Evolutionary conservation across 2,888 invertebrate genomes (phyloP).

Genomic region (Pediacus dermestoides): DNA sequence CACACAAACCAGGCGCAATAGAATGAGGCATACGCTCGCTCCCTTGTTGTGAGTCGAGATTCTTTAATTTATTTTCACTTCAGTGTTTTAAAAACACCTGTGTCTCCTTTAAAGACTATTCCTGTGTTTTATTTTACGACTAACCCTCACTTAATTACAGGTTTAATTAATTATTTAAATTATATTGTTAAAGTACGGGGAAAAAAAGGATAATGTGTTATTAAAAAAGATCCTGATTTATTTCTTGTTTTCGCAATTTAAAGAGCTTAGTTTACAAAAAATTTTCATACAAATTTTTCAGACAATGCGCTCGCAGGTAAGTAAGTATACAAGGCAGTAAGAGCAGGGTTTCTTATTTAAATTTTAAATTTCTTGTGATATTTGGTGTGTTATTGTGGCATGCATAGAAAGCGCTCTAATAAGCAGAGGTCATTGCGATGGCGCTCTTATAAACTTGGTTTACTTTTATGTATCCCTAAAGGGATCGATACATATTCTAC

Average conservation of each 20-base stretch:
- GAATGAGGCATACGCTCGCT: background rate
- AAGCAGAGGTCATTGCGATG: slow-evolving; percentile 18
- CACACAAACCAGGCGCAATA: slow-evolving; percentile 13
- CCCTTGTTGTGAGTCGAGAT: slow-evolving; percentile 22
- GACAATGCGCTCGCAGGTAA: too few relatives aligned
- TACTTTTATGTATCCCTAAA: slow-evolving; percentile 19
- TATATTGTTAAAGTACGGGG: too few relatives aligned
- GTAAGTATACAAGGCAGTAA: too few relatives aligned
- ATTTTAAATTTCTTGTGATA: slow-evolving; percentile 1
- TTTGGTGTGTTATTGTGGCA: slow-evolving; percentile 2
- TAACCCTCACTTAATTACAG: background rate
- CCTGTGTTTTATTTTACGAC: background rate
- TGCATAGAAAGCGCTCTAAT: slow-evolving; percentile 5
- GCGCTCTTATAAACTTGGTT: slow-evolving; percentile 17
- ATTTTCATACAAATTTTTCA: too few relatives aligned
- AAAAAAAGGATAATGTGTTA: too few relatives aligned
- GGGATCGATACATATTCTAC: slow-evolving; percentile 24
- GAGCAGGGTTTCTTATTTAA: too few relatives aligned
- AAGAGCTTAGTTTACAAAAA: too few relatives aligned
- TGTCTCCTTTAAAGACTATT: slow-evolving; percentile 9
- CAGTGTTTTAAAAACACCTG: slow-evolving; percentile 25
- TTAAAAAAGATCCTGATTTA: too few relatives aligned
- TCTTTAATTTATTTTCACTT: slow-evolving; percentile 25
- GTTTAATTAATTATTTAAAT: slow-evolving; percentile 1
- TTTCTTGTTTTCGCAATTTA: too few relatives aligned